Percentiles rank a stretch among this genome's conserved stretches.
These are phyloP conservation scores for Mormyrops boulengeri DNA, from an alignment of 2,797 vertebrate species.

Conservation along the genomic window DNA sequence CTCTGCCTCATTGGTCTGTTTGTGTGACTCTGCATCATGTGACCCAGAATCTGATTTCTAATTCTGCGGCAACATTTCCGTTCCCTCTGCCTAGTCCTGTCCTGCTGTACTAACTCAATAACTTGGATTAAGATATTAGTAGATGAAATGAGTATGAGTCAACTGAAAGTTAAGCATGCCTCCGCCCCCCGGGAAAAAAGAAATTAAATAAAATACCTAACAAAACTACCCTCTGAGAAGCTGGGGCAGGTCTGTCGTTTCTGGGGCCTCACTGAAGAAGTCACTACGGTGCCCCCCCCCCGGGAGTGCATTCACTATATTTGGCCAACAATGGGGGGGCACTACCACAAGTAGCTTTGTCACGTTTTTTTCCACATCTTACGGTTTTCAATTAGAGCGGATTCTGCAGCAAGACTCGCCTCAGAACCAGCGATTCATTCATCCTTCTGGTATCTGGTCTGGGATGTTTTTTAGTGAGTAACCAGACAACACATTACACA, in stretches of 20 bases:
- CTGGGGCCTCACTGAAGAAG: not conserved
- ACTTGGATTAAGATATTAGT: not conserved
- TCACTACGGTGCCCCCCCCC: not conserved
- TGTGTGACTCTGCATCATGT: conserved; percentile 7
- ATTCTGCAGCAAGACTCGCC: not conserved
- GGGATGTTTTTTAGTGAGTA: not conserved
- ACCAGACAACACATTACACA: not conserved
- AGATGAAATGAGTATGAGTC: not conserved
- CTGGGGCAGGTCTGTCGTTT: not conserved
- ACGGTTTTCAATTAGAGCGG: not conserved
- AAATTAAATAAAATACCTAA: not conserved
- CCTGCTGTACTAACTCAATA: not conserved
- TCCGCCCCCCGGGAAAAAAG: not conserved
- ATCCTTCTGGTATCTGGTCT: not conserved
- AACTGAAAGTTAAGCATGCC: not conserved
- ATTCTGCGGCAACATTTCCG: not conserved
- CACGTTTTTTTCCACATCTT: not conserved
- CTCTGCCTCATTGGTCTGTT: not conserved
- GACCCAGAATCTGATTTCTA: not conserved
- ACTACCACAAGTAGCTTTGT: not conserved
- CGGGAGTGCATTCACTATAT: not conserved
- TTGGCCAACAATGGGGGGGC: not conserved
- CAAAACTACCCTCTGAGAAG: not conserved
- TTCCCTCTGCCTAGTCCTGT: not conserved
- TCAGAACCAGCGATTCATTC: not conserved